These are phyloP conservation scores for Phataginus tricuspis DNA, from an alignment of 2,797 vertebrate genomes.

Conservation along the genomic window DNA sequence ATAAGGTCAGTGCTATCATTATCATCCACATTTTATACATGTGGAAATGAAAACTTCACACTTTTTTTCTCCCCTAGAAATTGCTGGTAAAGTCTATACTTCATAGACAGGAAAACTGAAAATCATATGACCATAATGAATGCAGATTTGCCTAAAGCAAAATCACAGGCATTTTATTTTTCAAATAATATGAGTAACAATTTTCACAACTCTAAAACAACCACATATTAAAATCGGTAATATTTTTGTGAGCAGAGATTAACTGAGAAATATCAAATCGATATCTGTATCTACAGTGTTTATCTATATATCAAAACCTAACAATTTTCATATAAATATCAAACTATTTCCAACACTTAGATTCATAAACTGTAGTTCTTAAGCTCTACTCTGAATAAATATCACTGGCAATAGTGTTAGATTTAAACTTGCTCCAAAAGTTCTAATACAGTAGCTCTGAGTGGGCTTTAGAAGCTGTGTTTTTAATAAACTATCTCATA, in stretches of 20 bases:
- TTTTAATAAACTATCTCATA: not conserved
- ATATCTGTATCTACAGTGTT: not conserved
- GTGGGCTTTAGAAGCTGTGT: not conserved
- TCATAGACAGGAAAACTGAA: not conserved
- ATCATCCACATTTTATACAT: not conserved
- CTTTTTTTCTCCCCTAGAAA: not conserved
- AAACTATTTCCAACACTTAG: not conserved
- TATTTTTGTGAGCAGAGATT: not conserved
- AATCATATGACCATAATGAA: not conserved
- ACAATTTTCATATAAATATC: not conserved
- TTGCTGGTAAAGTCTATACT: not conserved
- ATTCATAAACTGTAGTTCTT: not conserved
- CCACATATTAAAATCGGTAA: not conserved
- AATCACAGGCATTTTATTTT: not conserved
- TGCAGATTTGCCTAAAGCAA: not conserved
- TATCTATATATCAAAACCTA: not conserved
- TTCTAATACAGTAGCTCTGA: not conserved
- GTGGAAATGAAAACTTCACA: not conserved
- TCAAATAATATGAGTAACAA: not conserved
- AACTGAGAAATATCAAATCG: not conserved
- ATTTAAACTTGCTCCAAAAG: not conserved
- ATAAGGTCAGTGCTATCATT: not conserved
- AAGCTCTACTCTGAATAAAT: not conserved
- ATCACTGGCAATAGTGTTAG: not conserved
- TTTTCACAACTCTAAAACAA: not conserved